A percentile compares a stretch with the other conserved stretches of the same genome.
These are phyloP conservation scores for Zeus faber DNA, from an alignment of 2,113 vertebrate genomes.

Conservation along the genomic window DNA sequence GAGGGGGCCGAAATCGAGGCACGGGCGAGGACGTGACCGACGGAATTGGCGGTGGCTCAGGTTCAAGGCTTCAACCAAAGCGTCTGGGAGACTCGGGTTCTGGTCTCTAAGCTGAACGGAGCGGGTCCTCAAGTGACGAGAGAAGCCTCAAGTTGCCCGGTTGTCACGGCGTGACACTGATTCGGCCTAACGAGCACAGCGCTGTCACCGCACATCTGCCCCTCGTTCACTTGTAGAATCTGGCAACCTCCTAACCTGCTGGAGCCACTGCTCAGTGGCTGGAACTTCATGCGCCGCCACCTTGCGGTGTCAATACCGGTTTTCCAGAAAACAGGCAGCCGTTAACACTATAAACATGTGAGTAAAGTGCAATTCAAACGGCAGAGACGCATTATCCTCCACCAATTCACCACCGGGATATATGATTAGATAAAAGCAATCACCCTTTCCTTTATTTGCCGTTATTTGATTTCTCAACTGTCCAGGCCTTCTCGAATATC, in stretches of 20 bases:
- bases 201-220: constrained; percentile 79
- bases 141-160: constrained; percentile 71
- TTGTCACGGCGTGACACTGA: constrained; percentile 80
- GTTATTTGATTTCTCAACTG: no score
- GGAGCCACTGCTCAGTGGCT: constrained; percentile 81
- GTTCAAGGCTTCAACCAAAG: constrained; percentile 40
- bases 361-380: no score
- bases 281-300: constrained; percentile 46
- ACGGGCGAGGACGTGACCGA: constrained; percentile 27
- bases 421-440: no score
- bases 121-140: constrained; percentile 51
- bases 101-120: constrained; percentile 42
- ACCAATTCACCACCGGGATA: no score
- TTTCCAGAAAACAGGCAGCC: constrained; percentile 68
- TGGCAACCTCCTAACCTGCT: constrained; percentile 90
- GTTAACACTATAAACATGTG: no score
- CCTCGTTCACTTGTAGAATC: constrained; percentile 94
- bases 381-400: no score
- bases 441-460: no score
- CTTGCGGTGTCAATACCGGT: constrained; percentile 16
- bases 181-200: constrained; percentile 78
- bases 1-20: constrained; percentile 6
- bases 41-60: neutral
- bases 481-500: no score
- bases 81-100: constrained; percentile 37